Percentiles rank a stretch among this genome's conserved stretches.
Evolutionary conservation across 2,113 vertebrate species (phyloP).

Genomic region (Salvelinus alpinus): DNA sequence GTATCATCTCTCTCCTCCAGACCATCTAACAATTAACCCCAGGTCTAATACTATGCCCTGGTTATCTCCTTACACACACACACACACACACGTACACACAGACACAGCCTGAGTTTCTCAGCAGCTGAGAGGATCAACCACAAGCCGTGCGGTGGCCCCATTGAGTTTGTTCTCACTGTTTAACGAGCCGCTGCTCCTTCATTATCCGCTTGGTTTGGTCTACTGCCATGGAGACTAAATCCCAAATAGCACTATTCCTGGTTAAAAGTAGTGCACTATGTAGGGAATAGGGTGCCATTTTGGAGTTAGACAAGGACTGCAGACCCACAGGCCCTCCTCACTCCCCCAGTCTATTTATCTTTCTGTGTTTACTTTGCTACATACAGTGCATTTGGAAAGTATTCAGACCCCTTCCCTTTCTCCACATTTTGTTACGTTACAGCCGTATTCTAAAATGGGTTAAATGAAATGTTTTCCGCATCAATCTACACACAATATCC

Average conservation of each 20-base stretch:
- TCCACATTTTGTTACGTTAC: too few species aligned
- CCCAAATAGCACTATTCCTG: too few species aligned
- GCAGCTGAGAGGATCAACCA: neutral
- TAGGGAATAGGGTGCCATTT: too few species aligned
- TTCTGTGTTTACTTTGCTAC: too few species aligned
- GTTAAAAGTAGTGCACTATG: too few species aligned
- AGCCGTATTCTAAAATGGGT: too few species aligned
- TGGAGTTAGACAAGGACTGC: neutral
- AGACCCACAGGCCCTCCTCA: neutral
- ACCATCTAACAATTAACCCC: conserved; percentile 11
- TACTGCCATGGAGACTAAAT: neutral
- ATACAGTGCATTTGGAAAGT: too few species aligned
- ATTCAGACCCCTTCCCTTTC: neutral
- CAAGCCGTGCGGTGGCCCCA: neutral
- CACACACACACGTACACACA: neutral
- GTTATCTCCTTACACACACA: neutral
- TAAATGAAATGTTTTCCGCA: too few species aligned
- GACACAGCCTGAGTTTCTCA: neutral
- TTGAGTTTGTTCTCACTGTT: conserved; percentile 8
- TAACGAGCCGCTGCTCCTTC: conserved; percentile 23
- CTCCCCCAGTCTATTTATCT: too few species aligned
- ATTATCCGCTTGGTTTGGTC: conserved; percentile 48
- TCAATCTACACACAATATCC: too few species aligned
- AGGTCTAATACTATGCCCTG: conserved; percentile 21
- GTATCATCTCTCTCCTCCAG: conserved; percentile 32